Evolutionary conservation across 2,113 vertebrate species (phyloP).

Genomic region (Otus sunia): DNA sequence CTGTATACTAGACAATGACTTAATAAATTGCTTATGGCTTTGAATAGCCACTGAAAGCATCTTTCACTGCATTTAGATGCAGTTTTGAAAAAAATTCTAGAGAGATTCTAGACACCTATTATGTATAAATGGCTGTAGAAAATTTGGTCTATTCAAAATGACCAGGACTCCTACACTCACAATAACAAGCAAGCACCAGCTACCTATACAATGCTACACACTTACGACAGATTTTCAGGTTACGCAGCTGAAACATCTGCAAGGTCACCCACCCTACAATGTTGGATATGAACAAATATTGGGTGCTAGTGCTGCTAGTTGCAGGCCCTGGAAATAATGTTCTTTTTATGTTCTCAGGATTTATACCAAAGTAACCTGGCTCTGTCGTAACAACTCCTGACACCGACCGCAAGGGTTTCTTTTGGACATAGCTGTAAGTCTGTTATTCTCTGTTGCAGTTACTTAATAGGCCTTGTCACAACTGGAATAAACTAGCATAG

Average conservation of each 20-base stretch:
- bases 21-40: not conserved
- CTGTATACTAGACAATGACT: not conserved
- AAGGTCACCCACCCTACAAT: not conserved
- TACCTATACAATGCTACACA: not conserved
- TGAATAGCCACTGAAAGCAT: not conserved
- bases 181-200: not conserved
- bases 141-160: not conserved
- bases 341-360: not conserved
- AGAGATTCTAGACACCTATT: not conserved
- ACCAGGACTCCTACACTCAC: not conserved
- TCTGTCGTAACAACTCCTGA: not conserved
- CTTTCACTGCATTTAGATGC: not conserved
- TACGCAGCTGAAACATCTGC: not conserved
- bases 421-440: not conserved
- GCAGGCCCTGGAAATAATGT: not conserved
- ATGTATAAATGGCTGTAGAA: not conserved
- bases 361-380: not conserved
- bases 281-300: not conserved
- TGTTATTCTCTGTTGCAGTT: not conserved
- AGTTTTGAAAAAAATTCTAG: not conserved
- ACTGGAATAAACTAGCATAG: not conserved
- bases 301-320: not conserved
- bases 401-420: not conserved
- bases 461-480: not conserved
- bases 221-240: not conserved